Conservation (phyloP, 2,888 invertebrate species). For the Xestia rhomboidea region DNA sequence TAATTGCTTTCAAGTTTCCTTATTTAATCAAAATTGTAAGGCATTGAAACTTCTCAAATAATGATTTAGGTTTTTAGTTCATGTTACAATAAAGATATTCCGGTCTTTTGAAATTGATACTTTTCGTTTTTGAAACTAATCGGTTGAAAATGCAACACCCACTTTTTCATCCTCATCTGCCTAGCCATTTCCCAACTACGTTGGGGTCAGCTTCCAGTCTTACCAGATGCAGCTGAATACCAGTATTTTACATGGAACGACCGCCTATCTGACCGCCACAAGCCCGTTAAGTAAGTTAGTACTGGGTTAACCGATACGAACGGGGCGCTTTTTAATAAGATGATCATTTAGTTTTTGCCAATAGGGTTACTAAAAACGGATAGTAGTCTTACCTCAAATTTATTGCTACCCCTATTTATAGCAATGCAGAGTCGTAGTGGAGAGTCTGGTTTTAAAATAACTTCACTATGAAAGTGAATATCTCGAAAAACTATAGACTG, state of each 20-base stretch:
- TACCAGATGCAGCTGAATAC: neutral
- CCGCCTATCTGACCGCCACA: neutral
- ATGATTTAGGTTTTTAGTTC: constrained; percentile 20
- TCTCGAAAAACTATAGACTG: constrained; percentile 71
- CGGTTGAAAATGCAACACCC: neutral
- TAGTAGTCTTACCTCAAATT: constrained; percentile 72
- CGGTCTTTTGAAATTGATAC: neutral
- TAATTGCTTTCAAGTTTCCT: constrained; percentile 36
- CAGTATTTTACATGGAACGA: neutral
- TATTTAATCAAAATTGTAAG: constrained; percentile 41
- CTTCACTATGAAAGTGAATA: constrained; percentile 70
- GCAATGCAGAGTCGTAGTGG: constrained; percentile 65
- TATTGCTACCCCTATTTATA: constrained; percentile 70
- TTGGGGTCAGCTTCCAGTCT: neutral
- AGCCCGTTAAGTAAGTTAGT: neutral
- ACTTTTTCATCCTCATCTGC: neutral
- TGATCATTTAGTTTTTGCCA: neutral
- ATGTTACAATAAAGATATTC: neutral
- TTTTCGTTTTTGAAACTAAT: neutral
- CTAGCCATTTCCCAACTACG: neutral
- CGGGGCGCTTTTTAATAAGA: neutral
- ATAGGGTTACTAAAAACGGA: neutral
- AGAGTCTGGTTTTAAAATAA: constrained; percentile 61
- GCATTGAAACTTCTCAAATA: constrained; percentile 2
- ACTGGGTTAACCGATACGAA: neutral